These are phyloP conservation scores for Pyrrhosoma nymphula DNA, from an alignment of 2,888 invertebrate species.

Conservation along the genomic window DNA sequence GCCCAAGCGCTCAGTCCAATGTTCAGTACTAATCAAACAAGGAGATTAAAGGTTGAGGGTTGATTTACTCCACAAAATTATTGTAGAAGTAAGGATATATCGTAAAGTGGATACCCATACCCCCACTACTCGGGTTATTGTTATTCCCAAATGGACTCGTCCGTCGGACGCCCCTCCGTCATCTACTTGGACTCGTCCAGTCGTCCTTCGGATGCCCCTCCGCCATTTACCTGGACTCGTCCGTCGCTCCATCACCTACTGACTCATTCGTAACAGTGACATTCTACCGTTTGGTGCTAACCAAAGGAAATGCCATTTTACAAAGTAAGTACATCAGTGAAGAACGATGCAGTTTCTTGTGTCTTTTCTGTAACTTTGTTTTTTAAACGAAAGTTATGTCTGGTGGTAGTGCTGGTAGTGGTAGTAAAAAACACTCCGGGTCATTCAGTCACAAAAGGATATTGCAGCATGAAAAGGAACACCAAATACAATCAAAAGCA, in stretches of 20 bases:
- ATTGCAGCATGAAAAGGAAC: background rate
- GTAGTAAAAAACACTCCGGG: no score
- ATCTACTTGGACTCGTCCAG: no score
- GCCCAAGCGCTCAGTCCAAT: no score
- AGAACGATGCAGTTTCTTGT: background rate
- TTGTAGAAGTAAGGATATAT: no score
- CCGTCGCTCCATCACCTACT: background rate
- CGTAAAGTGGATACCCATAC: no score
- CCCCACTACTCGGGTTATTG: no score
- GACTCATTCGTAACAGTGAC: background rate
- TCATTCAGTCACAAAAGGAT: background rate
- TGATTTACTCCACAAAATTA: no score
- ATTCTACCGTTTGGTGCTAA: background rate
- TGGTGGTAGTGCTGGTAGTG: background rate
- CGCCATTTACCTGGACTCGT: background rate
- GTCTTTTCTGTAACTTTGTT: background rate
- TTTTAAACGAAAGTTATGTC: background rate
- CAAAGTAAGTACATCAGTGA: background rate
- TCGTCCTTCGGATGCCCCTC: background rate
- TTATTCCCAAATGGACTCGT: no score
- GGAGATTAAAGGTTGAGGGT: no score
- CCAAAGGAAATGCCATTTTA: background rate
- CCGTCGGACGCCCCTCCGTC: no score
- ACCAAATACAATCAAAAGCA: background rate
- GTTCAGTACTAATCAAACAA: no score